Evolutionary conservation across 2,113 vertebrate genomes (phyloP).

Genomic region (Phylloscopus whistleri): DNA sequence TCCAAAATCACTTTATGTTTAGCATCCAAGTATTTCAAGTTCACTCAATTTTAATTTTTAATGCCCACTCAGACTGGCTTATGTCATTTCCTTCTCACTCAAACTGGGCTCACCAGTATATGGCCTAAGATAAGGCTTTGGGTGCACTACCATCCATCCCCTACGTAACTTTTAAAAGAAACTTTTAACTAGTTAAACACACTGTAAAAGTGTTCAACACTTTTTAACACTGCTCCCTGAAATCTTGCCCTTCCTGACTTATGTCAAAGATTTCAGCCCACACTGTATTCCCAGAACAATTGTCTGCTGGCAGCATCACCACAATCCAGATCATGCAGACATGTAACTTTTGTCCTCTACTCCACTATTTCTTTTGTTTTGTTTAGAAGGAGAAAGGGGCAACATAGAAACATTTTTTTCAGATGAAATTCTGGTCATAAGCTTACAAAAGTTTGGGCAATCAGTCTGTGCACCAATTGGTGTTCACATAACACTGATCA

Average conservation of each 20-base stretch:
- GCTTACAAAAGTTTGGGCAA: not conserved
- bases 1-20: not conserved
- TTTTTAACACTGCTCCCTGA: not conserved
- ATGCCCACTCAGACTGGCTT: not conserved
- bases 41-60: not conserved
- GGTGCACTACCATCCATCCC: too few relatives aligned
- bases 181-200: not conserved
- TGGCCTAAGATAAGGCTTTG: not conserved
- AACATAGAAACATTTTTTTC: not conserved
- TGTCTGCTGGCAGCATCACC: not conserved
- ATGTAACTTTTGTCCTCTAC: not conserved
- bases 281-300: not conserved
- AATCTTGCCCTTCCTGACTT: not conserved
- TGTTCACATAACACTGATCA: not conserved
- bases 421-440: not conserved
- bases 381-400: not conserved
- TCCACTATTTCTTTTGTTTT: not conserved
- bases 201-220: not conserved
- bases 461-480: not conserved
- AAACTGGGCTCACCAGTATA: not conserved
- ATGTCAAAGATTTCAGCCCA: not conserved
- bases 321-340: not conserved
- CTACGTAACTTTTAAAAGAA: not conserved
- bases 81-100: not conserved
- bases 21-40: not conserved